Base-by-base conservation (phyloP, 2,888 invertebrate genomes). In the Trileptium ribeirensis region DNA sequence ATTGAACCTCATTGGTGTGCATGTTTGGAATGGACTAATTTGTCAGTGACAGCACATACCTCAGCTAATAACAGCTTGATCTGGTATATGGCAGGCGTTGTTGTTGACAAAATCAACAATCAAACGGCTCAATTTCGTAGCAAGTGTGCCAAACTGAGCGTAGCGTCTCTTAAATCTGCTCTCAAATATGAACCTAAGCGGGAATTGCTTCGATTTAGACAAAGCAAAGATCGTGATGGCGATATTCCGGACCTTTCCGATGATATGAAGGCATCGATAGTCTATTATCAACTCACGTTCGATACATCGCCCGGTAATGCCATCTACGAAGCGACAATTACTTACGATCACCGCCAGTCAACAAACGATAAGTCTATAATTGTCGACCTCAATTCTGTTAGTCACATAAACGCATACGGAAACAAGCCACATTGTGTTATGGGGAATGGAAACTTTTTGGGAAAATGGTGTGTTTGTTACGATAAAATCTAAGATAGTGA, bases 1-100 rank as follows among this genome's bases (percentile, higher is more conserved):
- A 94, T 97, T 82, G 95, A 95, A 87, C 93, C 96, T 0, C 97
- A 97, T 88, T 97, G 97, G 97, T 97, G 97, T 88, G 93, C 95
- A 0, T 97, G 97, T 87, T 90, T 96, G 0, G 92, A 92, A 24
- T 96, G 96, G 96, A 89, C 92, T 83, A 90, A 91, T 79, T 89
- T 95, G 0, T 89, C 92, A 0, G 82, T 90, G 0, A 87, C 89
- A 0, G 91, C n/a, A n/a, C n/a, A n/a, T n/a, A n/a, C n/a, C n/a
- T n/a, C n/a, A n/a, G n/a, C n/a, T n/a, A n/a, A n/a, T n/a, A n/a
- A n/a, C n/a, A n/a, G n/a, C n/a, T n/a, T n/a, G n/a, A n/a, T n/a
- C n/a, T n/a, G n/a, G n/a, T n/a, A n/a, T n/a, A n/a, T n/a, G 0
- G 93, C 92, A 0, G 74, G 84, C 34, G 85, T 87, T 0, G 86